These are phyloP conservation scores for Diuraphis noxia DNA, from an alignment of 1,140 invertebrate genomes.

Conservation along the genomic window DNA sequence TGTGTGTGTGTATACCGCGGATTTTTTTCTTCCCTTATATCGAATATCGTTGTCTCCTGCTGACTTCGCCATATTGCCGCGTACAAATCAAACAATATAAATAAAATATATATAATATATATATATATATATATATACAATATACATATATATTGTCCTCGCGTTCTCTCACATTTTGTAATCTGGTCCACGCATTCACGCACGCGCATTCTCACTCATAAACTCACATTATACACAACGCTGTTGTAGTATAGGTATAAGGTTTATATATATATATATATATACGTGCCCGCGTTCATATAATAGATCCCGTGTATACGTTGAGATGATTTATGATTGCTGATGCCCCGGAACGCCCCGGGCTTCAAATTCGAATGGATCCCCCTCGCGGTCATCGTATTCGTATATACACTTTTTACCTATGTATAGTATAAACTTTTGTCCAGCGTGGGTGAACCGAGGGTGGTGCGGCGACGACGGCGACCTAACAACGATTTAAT, in stretches of 20 bases:
- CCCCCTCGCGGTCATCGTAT: background rate
- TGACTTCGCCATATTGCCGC: background rate
- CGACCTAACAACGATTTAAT: background rate
- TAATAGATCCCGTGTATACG: slow-evolving; percentile 42
- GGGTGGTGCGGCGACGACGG: background rate
- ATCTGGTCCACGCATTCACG: slow-evolving; percentile 38
- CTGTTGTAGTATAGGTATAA: background rate
- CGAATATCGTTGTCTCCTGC: slow-evolving; percentile 29
- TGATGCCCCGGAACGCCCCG: slow-evolving; percentile 49
- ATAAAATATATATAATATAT: background rate
- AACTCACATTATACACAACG: background rate
- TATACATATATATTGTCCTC: background rate
- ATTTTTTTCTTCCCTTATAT: background rate
- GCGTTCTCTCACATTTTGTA: slow-evolving; percentile 11
- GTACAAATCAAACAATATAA: background rate
- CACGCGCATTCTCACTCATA: background rate
- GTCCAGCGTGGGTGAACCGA: slow-evolving; percentile 14
- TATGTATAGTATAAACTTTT: slow-evolving; percentile 21
- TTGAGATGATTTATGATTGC: slow-evolving; percentile 52
- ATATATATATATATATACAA: background rate
- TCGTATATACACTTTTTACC: background rate
- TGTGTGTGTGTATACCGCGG: background rate
- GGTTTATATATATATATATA: slow-evolving; percentile 7
- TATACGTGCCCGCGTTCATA: background rate
- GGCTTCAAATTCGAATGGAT: slow-evolving; percentile 47